These are phyloP conservation scores for Eupeodes latifasciatus DNA, from an alignment of 2,888 invertebrate species.

Conservation along the genomic window DNA sequence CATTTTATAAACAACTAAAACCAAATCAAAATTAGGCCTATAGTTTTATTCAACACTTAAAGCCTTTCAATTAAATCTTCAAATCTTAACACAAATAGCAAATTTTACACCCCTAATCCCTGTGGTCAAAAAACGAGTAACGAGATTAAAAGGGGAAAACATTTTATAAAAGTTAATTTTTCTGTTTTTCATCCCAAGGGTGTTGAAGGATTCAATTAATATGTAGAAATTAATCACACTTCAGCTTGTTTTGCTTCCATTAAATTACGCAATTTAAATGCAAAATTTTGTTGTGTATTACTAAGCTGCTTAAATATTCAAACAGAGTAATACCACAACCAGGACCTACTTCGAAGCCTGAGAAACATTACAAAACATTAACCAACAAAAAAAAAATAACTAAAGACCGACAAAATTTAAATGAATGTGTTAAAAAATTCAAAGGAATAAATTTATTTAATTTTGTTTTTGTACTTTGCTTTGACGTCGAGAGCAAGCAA, in stretches of 20 bases:
- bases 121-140: neutral
- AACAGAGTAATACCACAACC: neutral
- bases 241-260: slow-evolving; percentile 23
- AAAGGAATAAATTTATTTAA: slow-evolving; percentile 19
- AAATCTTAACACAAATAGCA: neutral
- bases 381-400: neutral
- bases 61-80: neutral
- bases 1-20: too few relatives aligned
- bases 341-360: neutral
- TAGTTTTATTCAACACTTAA: too few relatives aligned
- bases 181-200: neutral
- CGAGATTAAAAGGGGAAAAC: neutral
- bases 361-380: neutral
- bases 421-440: slow-evolving; percentile 33
- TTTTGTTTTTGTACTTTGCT: neutral
- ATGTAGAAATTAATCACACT: slow-evolving; percentile 11
- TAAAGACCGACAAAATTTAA: slow-evolving; percentile 6
- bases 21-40: too few relatives aligned
- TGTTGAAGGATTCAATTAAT: neutral
- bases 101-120: neutral
- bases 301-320: slow-evolving; percentile 2
- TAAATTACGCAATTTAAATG: slow-evolving; percentile 10
- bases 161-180: neutral
- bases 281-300: neutral
- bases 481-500: neutral